These are phyloP conservation scores for Chrysaora quinquecirrha DNA, from an alignment of 30 jellyfish, hydroid and myxozoan genomes.

Conservation along the genomic window DNA sequence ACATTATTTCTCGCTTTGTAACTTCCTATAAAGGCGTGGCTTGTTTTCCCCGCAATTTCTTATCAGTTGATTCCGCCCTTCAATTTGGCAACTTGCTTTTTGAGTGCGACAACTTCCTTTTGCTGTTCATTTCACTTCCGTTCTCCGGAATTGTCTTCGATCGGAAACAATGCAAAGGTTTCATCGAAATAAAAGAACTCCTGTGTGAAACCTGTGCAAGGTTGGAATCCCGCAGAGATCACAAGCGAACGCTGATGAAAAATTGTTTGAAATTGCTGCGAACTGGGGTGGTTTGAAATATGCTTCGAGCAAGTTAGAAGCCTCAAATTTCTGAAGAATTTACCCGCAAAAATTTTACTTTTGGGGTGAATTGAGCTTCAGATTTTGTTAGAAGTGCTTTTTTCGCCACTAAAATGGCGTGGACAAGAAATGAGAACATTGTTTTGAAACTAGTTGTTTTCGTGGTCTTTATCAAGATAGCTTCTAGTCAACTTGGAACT, in stretches of 20 bases:
- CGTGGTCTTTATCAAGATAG: slow-evolving; percentile 20
- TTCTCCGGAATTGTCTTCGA: slow-evolving; percentile 50
- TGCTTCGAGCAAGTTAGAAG: background rate
- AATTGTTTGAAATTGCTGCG: background rate
- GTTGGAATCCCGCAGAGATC: slow-evolving; percentile 53
- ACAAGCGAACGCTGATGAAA: slow-evolving; percentile 10
- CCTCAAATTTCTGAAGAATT: background rate
- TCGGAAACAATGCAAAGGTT: slow-evolving; percentile 52
- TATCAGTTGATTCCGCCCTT: background rate
- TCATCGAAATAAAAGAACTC: slow-evolving; percentile 24
- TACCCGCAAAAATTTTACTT: background rate
- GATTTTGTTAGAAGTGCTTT: background rate
- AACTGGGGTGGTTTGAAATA: background rate
- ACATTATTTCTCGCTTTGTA: too few relatives aligned
- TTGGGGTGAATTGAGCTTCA: background rate
- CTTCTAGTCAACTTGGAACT: slow-evolving; percentile 58
- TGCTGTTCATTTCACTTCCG: slow-evolving; percentile 72
- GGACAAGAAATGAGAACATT: background rate
- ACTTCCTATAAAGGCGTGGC: too few relatives aligned
- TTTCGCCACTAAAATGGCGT: slow-evolving; percentile 6
- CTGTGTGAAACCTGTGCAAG: slow-evolving; percentile 26
- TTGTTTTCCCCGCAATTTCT: too few relatives aligned
- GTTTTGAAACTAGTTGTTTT: slow-evolving; percentile 18
- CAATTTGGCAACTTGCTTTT: slow-evolving; percentile 4
- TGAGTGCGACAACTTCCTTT: slow-evolving; percentile 52